These are phyloP conservation scores for Amphibalanus amphitrite DNA, from an alignment of 1,140 invertebrate species.

Conservation along the genomic window DNA sequence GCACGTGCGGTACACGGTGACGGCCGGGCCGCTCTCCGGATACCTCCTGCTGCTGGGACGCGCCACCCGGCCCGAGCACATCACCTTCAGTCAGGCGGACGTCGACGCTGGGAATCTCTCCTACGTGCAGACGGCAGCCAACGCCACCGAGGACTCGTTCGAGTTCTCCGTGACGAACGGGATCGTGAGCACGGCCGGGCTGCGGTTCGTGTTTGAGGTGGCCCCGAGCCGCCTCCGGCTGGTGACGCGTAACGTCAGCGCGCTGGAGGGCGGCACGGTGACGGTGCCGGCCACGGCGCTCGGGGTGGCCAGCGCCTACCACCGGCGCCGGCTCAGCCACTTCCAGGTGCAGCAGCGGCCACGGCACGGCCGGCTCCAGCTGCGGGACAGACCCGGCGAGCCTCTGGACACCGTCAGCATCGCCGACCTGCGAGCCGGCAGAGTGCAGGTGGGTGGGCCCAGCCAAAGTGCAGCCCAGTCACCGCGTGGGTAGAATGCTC, in stretches of 20 bases:
- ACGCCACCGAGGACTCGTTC: conserved; percentile 60
- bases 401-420: too few species aligned
- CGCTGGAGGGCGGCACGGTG: not conserved
- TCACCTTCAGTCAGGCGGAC: conserved; percentile 56
- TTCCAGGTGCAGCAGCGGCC: not conserved
- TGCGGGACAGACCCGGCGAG: not conserved
- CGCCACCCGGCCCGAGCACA: conserved; percentile 16
- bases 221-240: conserved; percentile 24
- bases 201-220: conserved; percentile 31
- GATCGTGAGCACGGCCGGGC: conserved; percentile 32
- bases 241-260: not conserved
- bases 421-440: too few species aligned
- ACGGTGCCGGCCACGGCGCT: not conserved
- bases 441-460: too few species aligned
- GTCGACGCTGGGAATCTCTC: conserved; percentile 57
- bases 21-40: conserved; percentile 56
- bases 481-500: too few species aligned
- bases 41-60: conserved; percentile 44
- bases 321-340: not conserved
- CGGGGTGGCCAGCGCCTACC: not conserved
- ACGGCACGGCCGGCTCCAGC: not conserved
- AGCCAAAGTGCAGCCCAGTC: too few species aligned
- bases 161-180: conserved; percentile 79
- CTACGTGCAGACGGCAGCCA: conserved; percentile 66
- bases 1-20: conserved; percentile 60